These are phyloP conservation scores for Deilephila elpenor DNA, from an alignment of 2,888 invertebrate genomes.

Conservation along the genomic window DNA sequence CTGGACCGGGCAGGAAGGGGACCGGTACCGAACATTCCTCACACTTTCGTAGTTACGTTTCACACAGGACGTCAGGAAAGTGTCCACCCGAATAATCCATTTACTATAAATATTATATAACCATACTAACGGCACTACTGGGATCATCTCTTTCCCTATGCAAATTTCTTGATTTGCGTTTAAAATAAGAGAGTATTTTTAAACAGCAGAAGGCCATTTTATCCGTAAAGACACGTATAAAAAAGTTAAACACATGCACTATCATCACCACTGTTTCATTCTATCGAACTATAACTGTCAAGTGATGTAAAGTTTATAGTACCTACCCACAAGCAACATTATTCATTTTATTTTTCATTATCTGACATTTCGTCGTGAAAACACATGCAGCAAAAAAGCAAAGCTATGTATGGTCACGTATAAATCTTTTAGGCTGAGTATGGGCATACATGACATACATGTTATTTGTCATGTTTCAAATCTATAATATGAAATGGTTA, in stretches of 20 bases:
- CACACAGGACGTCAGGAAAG: conserved; percentile 61
- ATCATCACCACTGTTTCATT: conserved; percentile 52
- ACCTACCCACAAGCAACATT: conserved; percentile 14
- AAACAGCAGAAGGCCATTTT: conserved; percentile 70
- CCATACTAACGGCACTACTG: conserved; percentile 51
- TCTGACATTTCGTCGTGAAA: conserved; percentile 11
- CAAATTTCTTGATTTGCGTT: conserved; percentile 51
- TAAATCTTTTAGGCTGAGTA: conserved; percentile 3
- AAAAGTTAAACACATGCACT: conserved; percentile 72
- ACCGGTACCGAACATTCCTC: conserved; percentile 27
- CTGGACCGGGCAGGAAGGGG: conserved; percentile 44
- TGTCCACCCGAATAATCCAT: conserved; percentile 77
- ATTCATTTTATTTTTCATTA: background rate
- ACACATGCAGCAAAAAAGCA: conserved; percentile 27
- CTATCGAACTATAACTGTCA: background rate
- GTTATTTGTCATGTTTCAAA: background rate
- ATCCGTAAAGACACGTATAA: conserved; percentile 66
- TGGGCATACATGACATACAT: background rate
- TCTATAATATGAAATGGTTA: background rate
- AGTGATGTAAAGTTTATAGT: conserved; percentile 4
- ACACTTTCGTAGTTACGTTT: conserved; percentile 41
- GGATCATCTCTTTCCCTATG: background rate
- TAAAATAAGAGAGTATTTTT: conserved; percentile 62
- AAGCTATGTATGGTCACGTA: conserved; percentile 24
- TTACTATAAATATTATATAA: conserved; percentile 41